Conservation (phyloP, 2,113 vertebrate species). For the Pao palembangensis region DNA sequence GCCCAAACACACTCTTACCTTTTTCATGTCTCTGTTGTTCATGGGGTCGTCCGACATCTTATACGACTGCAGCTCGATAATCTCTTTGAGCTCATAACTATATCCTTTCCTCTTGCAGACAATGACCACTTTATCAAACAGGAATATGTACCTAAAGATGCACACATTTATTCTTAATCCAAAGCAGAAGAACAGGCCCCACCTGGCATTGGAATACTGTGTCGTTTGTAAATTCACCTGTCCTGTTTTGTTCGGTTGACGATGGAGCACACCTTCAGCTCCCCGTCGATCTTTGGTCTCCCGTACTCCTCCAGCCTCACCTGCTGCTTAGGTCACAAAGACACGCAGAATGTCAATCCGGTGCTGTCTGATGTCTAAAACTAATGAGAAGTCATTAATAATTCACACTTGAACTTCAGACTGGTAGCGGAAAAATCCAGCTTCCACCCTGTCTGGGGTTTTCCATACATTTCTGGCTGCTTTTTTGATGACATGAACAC, state of each 20-base stretch:
- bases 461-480: too few relatives aligned
- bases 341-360: slow-evolving; percentile 20
- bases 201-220: too few relatives aligned
- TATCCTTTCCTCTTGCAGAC: slow-evolving; percentile 96
- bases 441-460: too few relatives aligned
- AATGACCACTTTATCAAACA: slow-evolving; percentile 98
- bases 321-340: slow-evolving; percentile 76
- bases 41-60: slow-evolving; percentile 96
- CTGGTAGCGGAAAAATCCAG: too few relatives aligned
- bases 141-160: slow-evolving; percentile 89
- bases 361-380: not conserved
- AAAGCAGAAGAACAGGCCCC: too few relatives aligned
- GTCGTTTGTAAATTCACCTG: slow-evolving; percentile 73
- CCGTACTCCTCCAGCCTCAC: slow-evolving; percentile 94
- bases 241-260: slow-evolving; percentile 96
- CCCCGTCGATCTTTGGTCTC: slow-evolving; percentile 94
- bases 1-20: slow-evolving; percentile 71
- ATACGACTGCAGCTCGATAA: slow-evolving; percentile 90
- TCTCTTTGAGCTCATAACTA: slow-evolving; percentile 94
- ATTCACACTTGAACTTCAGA: not conserved
- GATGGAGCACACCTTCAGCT: slow-evolving; percentile 93
- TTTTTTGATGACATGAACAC: too few relatives aligned
- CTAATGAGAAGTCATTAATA: slow-evolving; percentile 3
- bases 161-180: too few relatives aligned
- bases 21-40: slow-evolving; percentile 95